Conservation (phyloP, 2,888 invertebrate species). For the Rhagophthalmus giganteus region DNA sequence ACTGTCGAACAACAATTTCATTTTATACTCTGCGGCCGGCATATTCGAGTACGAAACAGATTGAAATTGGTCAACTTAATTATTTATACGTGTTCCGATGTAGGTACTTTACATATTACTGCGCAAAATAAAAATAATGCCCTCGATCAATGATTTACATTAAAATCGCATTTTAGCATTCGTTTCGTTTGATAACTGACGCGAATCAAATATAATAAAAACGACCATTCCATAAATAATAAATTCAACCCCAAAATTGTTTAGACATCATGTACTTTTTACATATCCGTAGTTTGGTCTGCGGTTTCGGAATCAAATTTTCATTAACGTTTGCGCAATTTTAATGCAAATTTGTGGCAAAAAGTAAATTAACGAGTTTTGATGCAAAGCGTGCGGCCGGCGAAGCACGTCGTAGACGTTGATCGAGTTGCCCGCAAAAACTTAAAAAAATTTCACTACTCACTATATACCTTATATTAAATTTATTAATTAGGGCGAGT, state of each 20-base stretch:
- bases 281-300: slow-evolving; percentile 31
- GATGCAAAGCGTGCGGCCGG: slow-evolving; percentile 44
- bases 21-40: slow-evolving; percentile 30
- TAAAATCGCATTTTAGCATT: too few relatives aligned
- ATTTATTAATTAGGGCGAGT: too few relatives aligned
- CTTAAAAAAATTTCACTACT: too few relatives aligned
- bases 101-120: slow-evolving; percentile 18
- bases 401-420: too few relatives aligned
- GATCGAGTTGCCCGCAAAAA: too few relatives aligned
- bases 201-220: too few relatives aligned
- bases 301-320: slow-evolving; percentile 41
- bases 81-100: slow-evolving; percentile 35
- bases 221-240: not conserved
- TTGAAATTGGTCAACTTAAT: slow-evolving; percentile 37
- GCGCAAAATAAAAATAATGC: slow-evolving; percentile 14
- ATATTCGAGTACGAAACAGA: slow-evolving; percentile 27
- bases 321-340: slow-evolving; percentile 42
- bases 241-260: not conserved
- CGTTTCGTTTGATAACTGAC: too few relatives aligned
- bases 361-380: slow-evolving; percentile 41
- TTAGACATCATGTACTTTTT: slow-evolving; percentile 4
- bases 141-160: slow-evolving; percentile 3
- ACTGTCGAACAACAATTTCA: slow-evolving; percentile 32
- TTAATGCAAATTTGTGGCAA: slow-evolving; percentile 42
- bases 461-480: too few relatives aligned